Evolutionary conservation across 2,113 vertebrate species (phyloP).

Genomic region (Synchiropus splendidus): DNA sequence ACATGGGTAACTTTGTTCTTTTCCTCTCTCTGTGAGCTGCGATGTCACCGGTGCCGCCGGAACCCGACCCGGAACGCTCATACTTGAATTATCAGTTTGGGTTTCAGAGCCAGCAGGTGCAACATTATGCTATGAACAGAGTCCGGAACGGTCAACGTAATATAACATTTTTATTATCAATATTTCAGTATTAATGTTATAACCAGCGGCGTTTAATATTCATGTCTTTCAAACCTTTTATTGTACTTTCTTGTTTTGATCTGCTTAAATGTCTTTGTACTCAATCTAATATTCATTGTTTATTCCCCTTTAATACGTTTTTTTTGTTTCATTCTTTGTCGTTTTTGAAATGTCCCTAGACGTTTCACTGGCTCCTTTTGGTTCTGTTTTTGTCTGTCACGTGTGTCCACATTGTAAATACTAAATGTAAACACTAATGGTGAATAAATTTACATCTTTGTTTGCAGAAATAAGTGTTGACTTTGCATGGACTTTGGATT

Average conservation of each 20-base stretch:
- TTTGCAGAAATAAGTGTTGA: too few species aligned
- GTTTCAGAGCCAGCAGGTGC: slow-evolving; percentile 16
- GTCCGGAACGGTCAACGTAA: slow-evolving; percentile 57
- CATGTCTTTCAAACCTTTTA: slow-evolving; percentile 1
- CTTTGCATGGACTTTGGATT: too few species aligned
- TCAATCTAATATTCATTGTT: slow-evolving; percentile 2
- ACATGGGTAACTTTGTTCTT: slow-evolving; percentile 9
- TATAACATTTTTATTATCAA: slow-evolving; percentile 17
- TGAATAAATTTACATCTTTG: too few species aligned
- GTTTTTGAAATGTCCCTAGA: slow-evolving; percentile 5
- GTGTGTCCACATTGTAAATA: slow-evolving; percentile 25
- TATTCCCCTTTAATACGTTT: background rate
- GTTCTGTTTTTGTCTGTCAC: slow-evolving; percentile 23
- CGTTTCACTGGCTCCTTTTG: slow-evolving; percentile 14
- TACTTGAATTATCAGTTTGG: slow-evolving; percentile 42
- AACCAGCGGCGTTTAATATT: slow-evolving; percentile 1
- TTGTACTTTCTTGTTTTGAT: slow-evolving; percentile 15
- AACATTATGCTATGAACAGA: slow-evolving; percentile 72
- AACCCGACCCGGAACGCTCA: slow-evolving; percentile 14
- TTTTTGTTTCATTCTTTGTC: background rate
- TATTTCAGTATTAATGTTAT: slow-evolving; percentile 56
- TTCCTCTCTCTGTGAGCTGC: slow-evolving; percentile 51
- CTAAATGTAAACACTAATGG: too few species aligned
- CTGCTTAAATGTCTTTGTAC: slow-evolving; percentile 13
- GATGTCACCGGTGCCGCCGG: slow-evolving; percentile 11